These are phyloP conservation scores for Tupiocoris notatus DNA, from an alignment of 2,888 invertebrate species.

Conservation along the genomic window DNA sequence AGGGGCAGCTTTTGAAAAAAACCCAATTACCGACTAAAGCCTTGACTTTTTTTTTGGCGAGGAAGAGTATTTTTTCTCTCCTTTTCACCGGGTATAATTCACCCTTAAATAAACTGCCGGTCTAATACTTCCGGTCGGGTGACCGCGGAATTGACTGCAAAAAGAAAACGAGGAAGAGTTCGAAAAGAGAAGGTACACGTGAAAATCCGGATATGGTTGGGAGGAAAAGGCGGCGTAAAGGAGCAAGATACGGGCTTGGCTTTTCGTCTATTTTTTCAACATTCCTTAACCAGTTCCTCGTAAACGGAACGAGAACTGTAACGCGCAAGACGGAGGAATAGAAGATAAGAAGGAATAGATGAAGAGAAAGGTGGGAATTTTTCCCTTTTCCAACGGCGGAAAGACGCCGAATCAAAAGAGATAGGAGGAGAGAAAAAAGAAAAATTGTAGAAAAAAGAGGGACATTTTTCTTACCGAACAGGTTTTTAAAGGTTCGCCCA, in stretches of 20 bases:
- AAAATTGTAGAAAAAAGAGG: neutral
- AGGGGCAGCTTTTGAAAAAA: conserved; percentile 14
- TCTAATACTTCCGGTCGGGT: conserved; percentile 21
- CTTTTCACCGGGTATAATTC: conserved; percentile 12
- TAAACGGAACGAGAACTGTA: neutral
- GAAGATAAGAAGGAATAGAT: neutral
- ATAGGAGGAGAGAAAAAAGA: neutral
- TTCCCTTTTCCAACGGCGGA: neutral
- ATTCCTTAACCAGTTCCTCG: no score
- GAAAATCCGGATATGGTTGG: no score
- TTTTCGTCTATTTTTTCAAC: neutral
- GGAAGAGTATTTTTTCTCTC: conserved; percentile 2
- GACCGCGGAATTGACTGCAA: conserved; percentile 16
- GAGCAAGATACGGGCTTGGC: neutral
- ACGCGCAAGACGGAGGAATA: neutral
- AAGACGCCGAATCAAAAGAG: neutral
- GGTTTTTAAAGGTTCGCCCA: neutral
- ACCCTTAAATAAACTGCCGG: conserved; percentile 28
- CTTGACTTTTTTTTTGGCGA: neutral
- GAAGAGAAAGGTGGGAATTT: neutral
- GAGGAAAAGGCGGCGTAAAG: neutral
- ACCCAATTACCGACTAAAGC: conserved; percentile 28
- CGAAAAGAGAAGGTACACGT: no score
- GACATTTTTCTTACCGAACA: neutral
- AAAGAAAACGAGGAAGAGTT: neutral